Base-by-base conservation (phyloP, 2,113 vertebrate species). In the Microtus ochrogaster region DNA sequence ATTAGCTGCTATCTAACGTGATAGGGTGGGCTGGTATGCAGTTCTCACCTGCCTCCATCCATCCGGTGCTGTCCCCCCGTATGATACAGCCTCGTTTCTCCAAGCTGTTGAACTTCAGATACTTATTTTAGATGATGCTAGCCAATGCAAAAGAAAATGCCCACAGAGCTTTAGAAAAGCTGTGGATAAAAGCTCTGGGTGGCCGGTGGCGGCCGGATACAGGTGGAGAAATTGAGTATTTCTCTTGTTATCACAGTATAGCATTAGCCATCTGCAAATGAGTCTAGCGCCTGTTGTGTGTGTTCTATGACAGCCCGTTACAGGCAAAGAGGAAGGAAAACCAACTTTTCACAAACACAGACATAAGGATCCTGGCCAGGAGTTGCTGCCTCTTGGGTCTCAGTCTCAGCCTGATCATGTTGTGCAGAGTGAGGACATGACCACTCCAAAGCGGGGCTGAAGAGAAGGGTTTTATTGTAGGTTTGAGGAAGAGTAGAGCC, bases 1-100 rank as follows among this genome's bases (percentile, higher is more conserved):
- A 90, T 97, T 83, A 97, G 84, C 94, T 96, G 95, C 74, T 92
- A 65, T 39, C 81, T 90, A 73, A 94, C 70, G 44, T 5, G 97
- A 95, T 89, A 78, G 94, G 85, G 63, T 2, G 5, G 94, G 95
- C 65, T n/a, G 24, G 5, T 28, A 70, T 76, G 90, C 96, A 97
- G 79, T 7, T 36, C 49, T 82, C 36, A 61, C 49, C 92, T 74
- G 76, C 41, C 88, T 66, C 63, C 26, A 22, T n/a, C 68, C 7
- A 11, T 33, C n/a, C 12, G 16, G 91, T 8, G 74, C 82, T 58
- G 63, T 41, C 36, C 58, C 58, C 77, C 12, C 0, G 33, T 24
- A 7, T 13, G 49, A 92, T 17, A 88, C 19, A 91, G 47, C 47
- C 61, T 70, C 52, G 7, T 47, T 52, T 72, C 24, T 94, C 68